Percentiles rank a stretch among this genome's conserved stretches.
These are phyloP conservation scores for Amphipyra tragopoginis DNA, from an alignment of 2,888 invertebrate genomes.

Conservation along the genomic window DNA sequence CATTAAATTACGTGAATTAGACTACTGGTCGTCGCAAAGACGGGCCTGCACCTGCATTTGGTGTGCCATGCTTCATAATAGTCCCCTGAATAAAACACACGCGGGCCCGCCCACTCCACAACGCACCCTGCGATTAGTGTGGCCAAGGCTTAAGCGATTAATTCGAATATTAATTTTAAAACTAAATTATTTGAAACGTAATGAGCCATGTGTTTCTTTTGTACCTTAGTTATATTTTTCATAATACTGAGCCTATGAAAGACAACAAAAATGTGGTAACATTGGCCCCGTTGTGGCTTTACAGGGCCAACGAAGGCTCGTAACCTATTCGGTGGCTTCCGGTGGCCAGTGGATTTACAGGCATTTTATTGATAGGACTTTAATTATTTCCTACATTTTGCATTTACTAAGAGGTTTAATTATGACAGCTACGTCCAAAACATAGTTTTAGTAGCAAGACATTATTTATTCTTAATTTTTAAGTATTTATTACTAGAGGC, in stretches of 20 bases:
- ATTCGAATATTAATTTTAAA: neutral
- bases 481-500: conserved; percentile 32
- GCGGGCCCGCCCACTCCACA: too few relatives aligned
- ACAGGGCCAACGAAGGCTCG: neutral
- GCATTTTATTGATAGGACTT: neutral
- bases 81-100: too few relatives aligned
- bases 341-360: neutral
- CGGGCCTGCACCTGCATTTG: too few relatives aligned
- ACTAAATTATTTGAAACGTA: conserved; percentile 27
- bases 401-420: conserved; percentile 56
- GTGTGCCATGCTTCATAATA: too few relatives aligned
- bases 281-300: too few relatives aligned
- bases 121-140: neutral
- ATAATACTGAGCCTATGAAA: neutral
- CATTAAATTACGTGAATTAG: too few relatives aligned
- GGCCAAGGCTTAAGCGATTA: too few relatives aligned
- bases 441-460: conserved; percentile 63
- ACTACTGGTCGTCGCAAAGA: too few relatives aligned
- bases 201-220: conserved; percentile 49
- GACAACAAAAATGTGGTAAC: too few relatives aligned
- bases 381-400: conserved; percentile 44
- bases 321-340: neutral
- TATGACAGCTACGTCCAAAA: conserved; percentile 77
- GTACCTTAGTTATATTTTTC: conserved; percentile 15
- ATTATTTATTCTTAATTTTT: conserved; percentile 52